Percentiles rank a stretch among this genome's conserved stretches.
phyloP scores from a whole-genome alignment of 2,888 invertebrate genomes.

The Stegophylla sp. region DNA sequence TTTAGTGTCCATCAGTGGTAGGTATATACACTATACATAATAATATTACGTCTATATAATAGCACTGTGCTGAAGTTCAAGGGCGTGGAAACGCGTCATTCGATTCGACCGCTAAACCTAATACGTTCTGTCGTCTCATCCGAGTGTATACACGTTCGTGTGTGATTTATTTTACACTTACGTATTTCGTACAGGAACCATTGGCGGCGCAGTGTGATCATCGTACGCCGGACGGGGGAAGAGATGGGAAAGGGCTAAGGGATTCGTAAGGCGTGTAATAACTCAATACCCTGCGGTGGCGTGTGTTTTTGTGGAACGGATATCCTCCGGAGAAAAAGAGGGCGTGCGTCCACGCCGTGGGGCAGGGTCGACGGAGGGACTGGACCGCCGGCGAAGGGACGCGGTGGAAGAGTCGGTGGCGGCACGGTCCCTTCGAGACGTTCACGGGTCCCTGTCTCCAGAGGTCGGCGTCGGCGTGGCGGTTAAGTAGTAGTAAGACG shows the following conservation, averaged over 20 bases:
- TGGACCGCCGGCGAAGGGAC: not conserved
- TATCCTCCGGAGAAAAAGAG: constrained; percentile 3
- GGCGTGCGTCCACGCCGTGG: not conserved
- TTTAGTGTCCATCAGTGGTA: no score
- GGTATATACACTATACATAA: no score
- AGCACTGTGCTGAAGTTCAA: no score
- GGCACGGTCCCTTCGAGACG: not conserved
- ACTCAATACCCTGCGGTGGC: not conserved
- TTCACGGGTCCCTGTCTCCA: not conserved
- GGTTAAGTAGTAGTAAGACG: not conserved
- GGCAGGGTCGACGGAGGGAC: not conserved
- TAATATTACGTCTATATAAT: no score
- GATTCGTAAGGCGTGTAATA: not conserved
- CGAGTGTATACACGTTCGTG: no score
- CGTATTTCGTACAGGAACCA: not conserved
- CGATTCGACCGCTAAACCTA: no score
- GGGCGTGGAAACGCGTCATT: no score
- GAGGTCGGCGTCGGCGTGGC: not conserved
- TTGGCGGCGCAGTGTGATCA: not conserved
- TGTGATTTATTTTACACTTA: no score
- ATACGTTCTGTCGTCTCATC: no score
- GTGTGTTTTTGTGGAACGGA: constrained; percentile 10
- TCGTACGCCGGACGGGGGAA: not conserved
- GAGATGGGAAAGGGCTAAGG: not conserved
- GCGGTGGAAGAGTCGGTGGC: not conserved